Base-by-base conservation (phyloP, 2,888 invertebrate genomes). In the Tetrapedia diversipes region DNA sequence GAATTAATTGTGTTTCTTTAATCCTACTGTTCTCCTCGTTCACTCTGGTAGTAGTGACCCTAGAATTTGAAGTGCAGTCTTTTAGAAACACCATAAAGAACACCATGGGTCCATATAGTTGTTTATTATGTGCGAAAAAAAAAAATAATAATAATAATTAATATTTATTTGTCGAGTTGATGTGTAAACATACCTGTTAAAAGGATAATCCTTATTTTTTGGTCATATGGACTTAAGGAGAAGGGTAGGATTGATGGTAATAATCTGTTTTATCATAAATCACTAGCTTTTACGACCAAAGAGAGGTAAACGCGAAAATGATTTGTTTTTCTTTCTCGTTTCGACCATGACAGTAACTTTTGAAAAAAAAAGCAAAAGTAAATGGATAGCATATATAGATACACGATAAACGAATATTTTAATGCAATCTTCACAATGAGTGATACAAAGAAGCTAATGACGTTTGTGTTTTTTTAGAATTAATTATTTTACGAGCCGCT, bases 241-340 rank as follows among this genome's bases (percentile, higher is more conserved):
- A n/a, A n/a, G n/a, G n/a, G n/a, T n/a, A n/a, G n/a, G n/a, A n/a
- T n/a, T n/a, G n/a, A n/a, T n/a, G n/a, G n/a, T n/a, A n/a, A n/a
- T 86, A 85, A 86, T 84, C 84, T 85, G 86, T 78, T 81, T 81
- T 56, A 72, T 65, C 64, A 56, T 74, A 74, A 57, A 76, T 51
- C 32, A 53, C 54, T 65, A 65, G 43, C 59, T 77, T 57, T 72
- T 81, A 85, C 83, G 81, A 84, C 77, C 78, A 88, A 88, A 79
- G 84, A 81, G 84, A 83, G 74, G 68, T 83, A 76, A n/a, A 80
- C 79, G 82, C 80, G 54, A 84, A 86, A 90, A 59, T 88, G 85
- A 86, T 85, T 88, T 89, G 87, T 90, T 91, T 90, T 88, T 45
- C 43, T n/a, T 56, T 69, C 22, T 59, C 19, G 89, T 86, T 86